Evolutionary conservation across 2,797 vertebrate genomes (phyloP).

Genomic region (Coregonus suidteri): DNA sequence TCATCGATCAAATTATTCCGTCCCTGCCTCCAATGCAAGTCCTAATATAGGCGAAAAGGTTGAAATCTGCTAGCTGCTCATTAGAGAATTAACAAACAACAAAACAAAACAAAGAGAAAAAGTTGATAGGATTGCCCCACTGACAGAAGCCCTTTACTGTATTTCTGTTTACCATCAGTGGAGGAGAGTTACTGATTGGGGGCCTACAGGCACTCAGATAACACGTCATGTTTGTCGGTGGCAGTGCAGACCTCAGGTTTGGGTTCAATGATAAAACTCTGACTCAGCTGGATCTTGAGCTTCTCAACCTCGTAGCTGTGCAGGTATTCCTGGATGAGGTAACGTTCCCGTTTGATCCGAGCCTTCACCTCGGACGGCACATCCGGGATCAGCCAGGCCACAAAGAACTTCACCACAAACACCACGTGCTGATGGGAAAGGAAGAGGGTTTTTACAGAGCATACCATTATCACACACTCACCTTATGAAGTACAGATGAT

Average conservation of each 20-base stretch:
- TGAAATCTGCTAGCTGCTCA: constrained; percentile 16
- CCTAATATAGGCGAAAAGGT: constrained; percentile 52
- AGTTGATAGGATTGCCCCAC: constrained; percentile 8
- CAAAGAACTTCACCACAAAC: constrained; percentile 92
- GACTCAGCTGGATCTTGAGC: constrained; percentile 83
- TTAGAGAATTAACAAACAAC: constrained; percentile 19
- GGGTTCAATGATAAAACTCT: constrained; percentile 67
- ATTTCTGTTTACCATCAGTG: background rate
- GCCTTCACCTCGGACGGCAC: constrained; percentile 90
- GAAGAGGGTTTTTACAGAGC: constrained; percentile 41
- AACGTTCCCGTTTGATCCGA: constrained; percentile 90
- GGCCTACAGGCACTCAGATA: constrained; percentile 68
- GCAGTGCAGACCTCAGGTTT: constrained; percentile 25
- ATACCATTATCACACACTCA: background rate
- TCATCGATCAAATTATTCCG: background rate
- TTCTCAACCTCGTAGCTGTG: constrained; percentile 88
- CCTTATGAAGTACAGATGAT: constrained; percentile 68
- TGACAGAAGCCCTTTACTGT: constrained; percentile 48
- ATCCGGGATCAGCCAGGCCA: constrained; percentile 97
- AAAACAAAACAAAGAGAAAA: constrained; percentile 10
- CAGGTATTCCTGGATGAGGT: constrained; percentile 92
- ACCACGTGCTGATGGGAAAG: constrained; percentile 83
- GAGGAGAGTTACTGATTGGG: background rate
- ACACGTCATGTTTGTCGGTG: constrained; percentile 59
- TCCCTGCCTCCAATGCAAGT: constrained; percentile 8